Base-by-base conservation (phyloP, 1,140 invertebrate species). In the Dendrolimus kikuchii region DNA sequence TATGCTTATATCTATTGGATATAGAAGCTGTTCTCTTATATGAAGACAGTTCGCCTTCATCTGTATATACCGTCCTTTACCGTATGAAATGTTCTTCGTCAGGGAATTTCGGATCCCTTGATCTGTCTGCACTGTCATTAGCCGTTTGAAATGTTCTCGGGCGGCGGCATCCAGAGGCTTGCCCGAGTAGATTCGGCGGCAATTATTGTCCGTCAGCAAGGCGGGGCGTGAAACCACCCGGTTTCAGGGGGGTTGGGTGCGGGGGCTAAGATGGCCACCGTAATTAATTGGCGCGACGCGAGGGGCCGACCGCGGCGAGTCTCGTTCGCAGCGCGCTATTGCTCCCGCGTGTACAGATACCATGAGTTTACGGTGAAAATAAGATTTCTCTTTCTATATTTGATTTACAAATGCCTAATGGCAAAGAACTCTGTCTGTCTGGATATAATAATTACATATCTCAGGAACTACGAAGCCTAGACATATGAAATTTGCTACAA, bases 201-300 rank as follows among this genome's bases (percentile, higher is more conserved):
- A 79, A 82, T 86, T 80, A 81, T 81, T 81, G 77, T 80, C 78
- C 77, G 80, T 74, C 71, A 77, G 78, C 71, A 62, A 59, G 66
- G 66, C 51, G 56, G 53, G 58, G 63, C 53, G 49, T 50, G 48
- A 51, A 23, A 23, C 23, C 23, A 23, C 23, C 23, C 23, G 23
- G 23, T 23, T 23, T 23, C 23, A 42, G 60, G 46, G 49, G 57
- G 56, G 60, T 53, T 66, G 60, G 58, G 42, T 40, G 40, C 44
- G 60, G 68, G 71, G 65, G 79, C 62, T 80, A 82, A 83, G 79
- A 84, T 81, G 74, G 78, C 79, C 79, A 84, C 81, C 81, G 77
- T 84, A 85, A 84, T 85, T 87, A 87, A 85, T 87, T 87, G 83
- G 80, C 75, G 73, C 80, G 81, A 85, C 75, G 81, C 83, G 80